Base-by-base conservation (phyloP, 2,888 invertebrate genomes). In the Drosophila heteroneura region DNA sequence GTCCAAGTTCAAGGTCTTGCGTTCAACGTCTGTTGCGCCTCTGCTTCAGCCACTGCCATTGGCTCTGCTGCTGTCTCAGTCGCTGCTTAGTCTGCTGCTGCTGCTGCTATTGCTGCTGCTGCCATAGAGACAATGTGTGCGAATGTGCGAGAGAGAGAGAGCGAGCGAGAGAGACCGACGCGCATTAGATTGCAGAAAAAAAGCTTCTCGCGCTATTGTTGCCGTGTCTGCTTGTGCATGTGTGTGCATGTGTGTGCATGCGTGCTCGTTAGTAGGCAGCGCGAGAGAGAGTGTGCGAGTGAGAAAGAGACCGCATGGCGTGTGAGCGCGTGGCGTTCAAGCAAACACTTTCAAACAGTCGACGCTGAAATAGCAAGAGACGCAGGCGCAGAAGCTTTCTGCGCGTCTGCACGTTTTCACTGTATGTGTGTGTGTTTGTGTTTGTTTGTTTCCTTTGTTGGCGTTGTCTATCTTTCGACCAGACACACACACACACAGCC, bases 1-100 rank as follows among this genome's bases (percentile, higher is more conserved):
- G 85, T 85, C 90, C 92, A 92, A 92, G 92, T 92, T 92, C 92
- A 92, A 92, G 92, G 92, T 91, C 90, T 90, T 62, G 82, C 85
- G 84, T 85, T 86, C 89, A 90, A 76, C 76, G 82, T 87, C 85
- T 82, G 71, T 54, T 75, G 53, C 74, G 65, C 37, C 69, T 44
- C 66, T 57, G 67, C 30, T 49, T 22, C 28, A n/a, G 47, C 33
- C 69, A 41, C 65, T 57, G 67, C 28, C 44, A 35, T 49, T 12
- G 67, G 37, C 37, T 12, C 63, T 10, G 58, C 47, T 28, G 32
- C 61, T 22, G 62, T 22, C 62, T n/a, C 65, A 26, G 65, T 39
- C 58, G 14, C 22, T 19, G 30, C 39, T 33, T 26, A 5, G 39
- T 49, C 52, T 26, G 49, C 37, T 70, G 53, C 56, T 70, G 53